Conservation (phyloP, 2,888 invertebrate species). For the Creontiades dilutus region DNA sequence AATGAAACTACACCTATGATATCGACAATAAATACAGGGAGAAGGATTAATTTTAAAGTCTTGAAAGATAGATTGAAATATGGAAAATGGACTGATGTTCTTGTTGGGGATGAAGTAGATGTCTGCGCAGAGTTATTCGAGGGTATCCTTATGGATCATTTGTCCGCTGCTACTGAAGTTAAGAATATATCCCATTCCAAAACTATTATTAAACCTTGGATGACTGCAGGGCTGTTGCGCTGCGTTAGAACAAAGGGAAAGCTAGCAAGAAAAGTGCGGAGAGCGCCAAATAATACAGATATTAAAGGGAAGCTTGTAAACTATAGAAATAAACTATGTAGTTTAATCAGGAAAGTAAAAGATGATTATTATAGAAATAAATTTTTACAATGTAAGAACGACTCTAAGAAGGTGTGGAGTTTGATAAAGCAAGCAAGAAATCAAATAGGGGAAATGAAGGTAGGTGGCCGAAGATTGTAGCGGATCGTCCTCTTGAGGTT, state of each 20-base stretch:
- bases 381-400: not conserved
- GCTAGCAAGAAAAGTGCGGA: not conserved
- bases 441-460: not conserved
- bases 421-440: not conserved
- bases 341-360: not conserved
- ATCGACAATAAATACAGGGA: not conserved
- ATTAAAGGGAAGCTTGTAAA: not conserved
- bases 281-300: not conserved
- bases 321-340: slow-evolving; percentile 1
- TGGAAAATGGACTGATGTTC: not conserved
- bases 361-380: not conserved
- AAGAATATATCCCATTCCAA: not conserved
- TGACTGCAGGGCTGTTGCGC: not conserved
- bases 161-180: not conserved
- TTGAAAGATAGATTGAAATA: not conserved
- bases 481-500: no score
- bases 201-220: slow-evolving; percentile 20
- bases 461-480: no score
- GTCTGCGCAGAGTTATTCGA: not conserved
- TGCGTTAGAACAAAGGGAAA: not conserved
- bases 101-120: not conserved
- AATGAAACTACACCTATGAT: not conserved
- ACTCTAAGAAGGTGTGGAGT: not conserved
- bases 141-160: not conserved
- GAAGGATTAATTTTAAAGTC: not conserved